Conservation (phyloP, 2,888 invertebrate species). For the Heteromyza rotundicornis region DNA sequence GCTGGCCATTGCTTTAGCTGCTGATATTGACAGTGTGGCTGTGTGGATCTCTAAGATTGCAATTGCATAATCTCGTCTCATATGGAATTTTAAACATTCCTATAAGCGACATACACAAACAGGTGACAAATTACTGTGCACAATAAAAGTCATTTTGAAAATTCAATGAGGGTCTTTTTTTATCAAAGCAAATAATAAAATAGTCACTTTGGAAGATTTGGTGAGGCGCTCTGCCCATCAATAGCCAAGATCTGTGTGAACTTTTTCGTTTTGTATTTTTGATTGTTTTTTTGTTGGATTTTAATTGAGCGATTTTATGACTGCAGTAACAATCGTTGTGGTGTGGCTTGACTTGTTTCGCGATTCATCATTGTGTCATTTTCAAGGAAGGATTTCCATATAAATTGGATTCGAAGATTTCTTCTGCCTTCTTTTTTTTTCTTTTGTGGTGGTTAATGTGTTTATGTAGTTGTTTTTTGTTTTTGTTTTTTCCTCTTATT, state of each 20-base stretch:
- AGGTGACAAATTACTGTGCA: neutral
- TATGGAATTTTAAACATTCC: neutral
- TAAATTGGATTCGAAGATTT: conserved; percentile 6
- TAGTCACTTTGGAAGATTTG: neutral
- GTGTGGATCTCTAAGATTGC: conserved; percentile 36
- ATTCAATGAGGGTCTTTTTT: neutral
- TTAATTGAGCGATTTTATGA: neutral
- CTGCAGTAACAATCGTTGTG: neutral
- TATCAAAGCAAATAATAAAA: neutral
- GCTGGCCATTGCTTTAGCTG: conserved; percentile 20
- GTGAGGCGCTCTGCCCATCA: neutral
- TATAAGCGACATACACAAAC: neutral
- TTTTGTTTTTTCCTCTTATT: too few species aligned
- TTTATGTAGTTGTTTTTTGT: conserved; percentile 36
- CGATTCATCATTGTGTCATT: conserved; percentile 18
- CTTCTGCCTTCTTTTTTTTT: too few species aligned
- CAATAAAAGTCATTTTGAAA: neutral
- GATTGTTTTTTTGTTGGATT: neutral
- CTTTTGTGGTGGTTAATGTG: conserved; percentile 40
- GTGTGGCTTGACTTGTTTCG: neutral
- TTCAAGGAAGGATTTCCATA: conserved; percentile 38
- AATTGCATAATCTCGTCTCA: conserved; percentile 36
- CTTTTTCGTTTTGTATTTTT: neutral
- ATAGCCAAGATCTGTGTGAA: neutral
- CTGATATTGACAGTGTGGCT: conserved; percentile 21